These are phyloP conservation scores for Aspidapion aeneum DNA, from an alignment of 2,888 invertebrate species.

Conservation along the genomic window DNA sequence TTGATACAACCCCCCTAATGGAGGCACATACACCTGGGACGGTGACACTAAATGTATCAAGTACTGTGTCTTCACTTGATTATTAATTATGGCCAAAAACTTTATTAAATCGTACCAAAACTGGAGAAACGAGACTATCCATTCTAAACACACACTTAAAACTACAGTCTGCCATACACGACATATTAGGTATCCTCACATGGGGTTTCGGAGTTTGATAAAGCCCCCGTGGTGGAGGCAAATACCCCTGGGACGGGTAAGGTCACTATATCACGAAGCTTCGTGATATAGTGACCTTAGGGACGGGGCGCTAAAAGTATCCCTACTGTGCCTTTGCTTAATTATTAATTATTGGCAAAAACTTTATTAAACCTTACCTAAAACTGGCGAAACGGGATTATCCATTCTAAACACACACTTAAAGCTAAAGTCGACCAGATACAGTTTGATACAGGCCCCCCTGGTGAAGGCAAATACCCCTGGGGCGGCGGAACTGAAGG, in stretches of 20 bases:
- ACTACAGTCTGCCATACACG: conserved; percentile 41
- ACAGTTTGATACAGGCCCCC: too few relatives aligned
- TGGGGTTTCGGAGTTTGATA: conserved; percentile 6
- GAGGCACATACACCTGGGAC: conserved; percentile 26
- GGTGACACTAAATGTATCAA: conserved; percentile 29
- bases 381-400: conserved; percentile 26
- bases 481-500: conserved; percentile 27
- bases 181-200: conserved; percentile 41
- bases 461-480: conserved; percentile 18
- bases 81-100: too few relatives aligned
- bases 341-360: too few relatives aligned
- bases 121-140: conserved; percentile 23
- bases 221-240: too few relatives aligned
- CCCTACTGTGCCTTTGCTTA: too few relatives aligned
- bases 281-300: too few relatives aligned
- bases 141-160: conserved; percentile 40
- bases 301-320: conserved; percentile 29
- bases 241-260: conserved; percentile 29
- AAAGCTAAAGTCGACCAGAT: conserved; percentile 38
- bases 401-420: conserved; percentile 36
- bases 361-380: too few relatives aligned
- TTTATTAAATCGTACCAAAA: conserved; percentile 43
- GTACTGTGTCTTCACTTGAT: too few relatives aligned
- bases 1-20: too few relatives aligned
- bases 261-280: conserved; percentile 29